Base-by-base conservation (phyloP, 1,140 invertebrate genomes). In the Babylonia areolata region DNA sequence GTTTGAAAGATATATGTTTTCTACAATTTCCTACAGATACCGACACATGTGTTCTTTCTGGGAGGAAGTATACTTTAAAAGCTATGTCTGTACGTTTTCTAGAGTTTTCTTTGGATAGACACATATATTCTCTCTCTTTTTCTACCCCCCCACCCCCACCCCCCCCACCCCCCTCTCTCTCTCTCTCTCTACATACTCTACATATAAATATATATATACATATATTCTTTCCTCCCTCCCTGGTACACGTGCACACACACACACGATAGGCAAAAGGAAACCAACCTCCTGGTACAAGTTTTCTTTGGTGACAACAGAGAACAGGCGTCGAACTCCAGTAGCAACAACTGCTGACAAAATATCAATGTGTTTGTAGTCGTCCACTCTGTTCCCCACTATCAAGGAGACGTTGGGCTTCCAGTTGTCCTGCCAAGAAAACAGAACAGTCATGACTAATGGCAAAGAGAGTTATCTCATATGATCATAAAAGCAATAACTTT, bases 331-430 rank as follows among this genome's bases (percentile, higher is more conserved):
- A 12, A 89, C 81, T 54, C 93, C 93, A 90, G 87, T 87, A 71
- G 83, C 77, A 42, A 94, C 86, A 77, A 90, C 90, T 3, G 85
- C 69, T 54, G 88, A 88, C 37, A 94, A 87, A 11, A 92, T 87
- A 46, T 93, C 90, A 73, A 94, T 90, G 84, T 93, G 90, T 71
- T 85, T 88, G 51, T 89, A 91, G 88, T 94, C 93, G 85, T 94
- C 92, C 77, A 89, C 79, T 88, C 90, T 90, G 69, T 92, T 91
- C 6, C 91, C 92, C 73, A 92, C 91, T 31, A 93, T 79, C 86
- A 93, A 91, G 58, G 90, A 86, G 31, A 94, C 89, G 85, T 90
- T 92, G 28, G 91, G 87, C 85, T 91, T 93, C 93, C 93, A 94
- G 77, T 88, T 91, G 64, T 93, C 91, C 93, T 94, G 81, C 85